Evolutionary conservation across 2,888 invertebrate species (phyloP), one percentile per base, ranked within the genome.

Genomic region (Campoplex capitator): DNA sequence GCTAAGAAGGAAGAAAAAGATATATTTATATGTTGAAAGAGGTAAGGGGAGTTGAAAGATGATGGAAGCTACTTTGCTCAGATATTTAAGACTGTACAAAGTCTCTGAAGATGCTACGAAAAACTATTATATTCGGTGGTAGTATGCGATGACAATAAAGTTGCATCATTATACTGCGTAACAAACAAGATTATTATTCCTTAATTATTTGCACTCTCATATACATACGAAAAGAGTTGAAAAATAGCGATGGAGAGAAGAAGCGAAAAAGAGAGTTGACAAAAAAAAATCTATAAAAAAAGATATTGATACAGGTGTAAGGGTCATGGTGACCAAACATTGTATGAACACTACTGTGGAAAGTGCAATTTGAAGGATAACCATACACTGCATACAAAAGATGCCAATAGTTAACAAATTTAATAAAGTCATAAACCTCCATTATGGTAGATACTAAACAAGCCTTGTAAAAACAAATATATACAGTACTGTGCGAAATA

Each of bases 341-440:
- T 58, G 42, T 13, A 58, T 28, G 13, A 58, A 28, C 16, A 32
- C 38, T 38, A 38, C 4, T 4, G 38, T 9, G 23, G 28, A 58
- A 28, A 13, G 28, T 13, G 28, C 13, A 28, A 16, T 58, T 28
- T 32, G 32, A 58, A 32, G 13, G 28, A 58, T 28, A 13, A 58
- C 58, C 58, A 11, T 13, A 2, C 13, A 58, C 28, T 38, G 75
- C 23, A 32, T 16, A 71, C 51, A 28, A 62, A 54, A 51, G 58
- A 84, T 79, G 83, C 67, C 75, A 84, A 58, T 28, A 85, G 84
- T 80, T 86, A 89, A 87, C 88, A 88, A 89, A 89, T 90, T 89
- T 88, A 90, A 90, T 90, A 87, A 86, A 90, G 88, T 89, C 84
- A 87, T 78, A 74, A 78, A 73, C 42, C 58, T 56, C 74, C 71